These are phyloP conservation scores for Rhingia campestris DNA, from an alignment of 2,888 invertebrate species.

Conservation along the genomic window DNA sequence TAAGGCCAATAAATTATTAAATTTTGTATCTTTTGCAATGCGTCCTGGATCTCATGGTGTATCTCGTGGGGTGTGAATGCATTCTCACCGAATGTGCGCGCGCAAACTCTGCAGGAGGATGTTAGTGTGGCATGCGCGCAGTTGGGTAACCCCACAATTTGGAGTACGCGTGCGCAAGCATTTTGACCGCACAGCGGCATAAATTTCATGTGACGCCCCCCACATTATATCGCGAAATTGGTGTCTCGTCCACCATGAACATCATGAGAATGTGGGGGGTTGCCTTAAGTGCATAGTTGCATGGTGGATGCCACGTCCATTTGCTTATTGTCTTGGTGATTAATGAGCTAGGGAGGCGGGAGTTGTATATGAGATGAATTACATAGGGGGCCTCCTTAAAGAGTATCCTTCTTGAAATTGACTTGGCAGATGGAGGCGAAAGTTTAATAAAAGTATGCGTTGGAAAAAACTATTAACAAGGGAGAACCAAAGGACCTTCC, in stretches of 20 bases:
- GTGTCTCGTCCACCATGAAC: conserved; percentile 40
- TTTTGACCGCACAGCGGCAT: conserved; percentile 54
- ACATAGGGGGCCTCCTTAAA: conserved; percentile 3
- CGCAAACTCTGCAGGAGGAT: conserved; percentile 17
- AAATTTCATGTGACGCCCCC: conserved; percentile 65
- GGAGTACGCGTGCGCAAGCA: conserved; percentile 26
- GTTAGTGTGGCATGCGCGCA: conserved; percentile 18
- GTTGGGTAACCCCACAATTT: conserved; percentile 43
- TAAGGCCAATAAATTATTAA: conserved; percentile 73
- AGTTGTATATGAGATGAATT: conserved; percentile 39
- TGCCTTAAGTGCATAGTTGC: conserved; percentile 57
- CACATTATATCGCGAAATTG: conserved; percentile 62
- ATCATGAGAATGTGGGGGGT: conserved; percentile 61
- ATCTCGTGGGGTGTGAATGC: conserved; percentile 61
- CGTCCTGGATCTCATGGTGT: conserved; percentile 16
- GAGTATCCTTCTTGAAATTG: too few species aligned
- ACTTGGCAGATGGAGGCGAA: too few species aligned
- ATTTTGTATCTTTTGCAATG: conserved; percentile 34
- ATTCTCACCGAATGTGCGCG: conserved; percentile 19
- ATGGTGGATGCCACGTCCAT: conserved; percentile 53
- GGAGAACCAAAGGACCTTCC: too few species aligned
- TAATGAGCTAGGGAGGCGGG: conserved; percentile 52
- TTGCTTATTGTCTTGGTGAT: conserved; percentile 69
- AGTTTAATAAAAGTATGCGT: too few species aligned
- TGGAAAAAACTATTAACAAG: too few species aligned